phyloP scores from a whole-genome alignment of 2,797 vertebrate species.

The Amazona ochrocephala region DNA sequence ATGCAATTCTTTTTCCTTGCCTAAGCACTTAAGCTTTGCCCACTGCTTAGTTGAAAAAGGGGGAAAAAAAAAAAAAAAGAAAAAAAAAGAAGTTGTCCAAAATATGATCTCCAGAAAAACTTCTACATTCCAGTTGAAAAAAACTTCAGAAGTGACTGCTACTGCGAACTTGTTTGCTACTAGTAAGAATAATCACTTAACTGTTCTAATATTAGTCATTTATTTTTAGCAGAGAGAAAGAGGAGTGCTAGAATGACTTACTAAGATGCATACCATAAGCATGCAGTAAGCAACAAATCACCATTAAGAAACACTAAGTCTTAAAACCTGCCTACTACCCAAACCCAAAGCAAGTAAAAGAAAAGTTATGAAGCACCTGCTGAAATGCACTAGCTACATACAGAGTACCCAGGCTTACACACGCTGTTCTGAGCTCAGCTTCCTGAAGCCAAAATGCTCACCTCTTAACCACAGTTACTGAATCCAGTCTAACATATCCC shows the following conservation, averaged over 20 bases:
- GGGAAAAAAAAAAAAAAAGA: too few relatives aligned
- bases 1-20: background rate
- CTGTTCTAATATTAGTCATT: conserved; percentile 69
- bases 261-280: conserved; percentile 56
- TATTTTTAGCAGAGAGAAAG: conserved; percentile 67
- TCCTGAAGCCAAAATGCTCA: background rate
- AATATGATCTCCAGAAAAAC: background rate
- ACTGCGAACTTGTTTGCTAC: conserved; percentile 46
- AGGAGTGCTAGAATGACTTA: conserved; percentile 62
- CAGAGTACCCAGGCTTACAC: background rate
- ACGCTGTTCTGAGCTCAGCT: background rate
- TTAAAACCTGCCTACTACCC: background rate
- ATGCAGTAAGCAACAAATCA: conserved; percentile 56
- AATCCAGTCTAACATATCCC: background rate
- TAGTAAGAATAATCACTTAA: conserved; percentile 62
- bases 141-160: background rate
- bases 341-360: background rate
- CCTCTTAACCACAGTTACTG: background rate
- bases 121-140: background rate
- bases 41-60: background rate
- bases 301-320: conserved; percentile 9
- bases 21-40: background rate
- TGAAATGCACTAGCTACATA: background rate
- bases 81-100: background rate
- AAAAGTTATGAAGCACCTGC: background rate